Percentiles rank a stretch among this genome's conserved stretches.
Evolutionary conservation across 35 echinoderm and acorn worm genomes (phyloP).

Genomic region (Ophiothrix spiculata): DNA sequence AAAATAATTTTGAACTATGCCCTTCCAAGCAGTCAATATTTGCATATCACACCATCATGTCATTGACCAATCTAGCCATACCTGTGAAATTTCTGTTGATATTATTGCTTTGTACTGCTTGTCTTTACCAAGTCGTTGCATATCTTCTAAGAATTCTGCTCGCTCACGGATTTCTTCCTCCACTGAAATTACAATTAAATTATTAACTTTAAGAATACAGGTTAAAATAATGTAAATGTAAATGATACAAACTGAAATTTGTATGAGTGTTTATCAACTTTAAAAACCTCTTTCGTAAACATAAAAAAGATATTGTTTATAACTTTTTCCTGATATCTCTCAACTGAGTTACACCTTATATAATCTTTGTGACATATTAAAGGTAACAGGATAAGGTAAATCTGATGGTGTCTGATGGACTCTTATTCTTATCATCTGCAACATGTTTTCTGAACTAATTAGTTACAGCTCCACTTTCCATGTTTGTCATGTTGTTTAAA

Average conservation of each 20-base stretch:
- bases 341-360: no score
- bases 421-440: no score
- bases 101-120: slow-evolving; percentile 63
- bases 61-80: neutral
- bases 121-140: slow-evolving; percentile 62
- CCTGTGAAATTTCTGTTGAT: slow-evolving; percentile 78
- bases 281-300: neutral
- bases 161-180: slow-evolving; percentile 67
- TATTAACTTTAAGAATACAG: neutral
- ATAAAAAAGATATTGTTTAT: no score
- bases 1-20: neutral
- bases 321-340: no score
- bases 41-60: neutral
- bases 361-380: no score
- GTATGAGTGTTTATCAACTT: no score
- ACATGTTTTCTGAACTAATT: no score
- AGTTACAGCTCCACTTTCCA: no score
- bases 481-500: no score
- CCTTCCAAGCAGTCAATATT: no score
- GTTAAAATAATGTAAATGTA: neutral
- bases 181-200: slow-evolving; percentile 33
- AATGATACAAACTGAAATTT: neutral
- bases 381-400: no score
- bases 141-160: slow-evolving; percentile 72
- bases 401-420: no score